Conservation (phyloP, 2,797 vertebrate genomes). For the Florisuga fusca region DNA sequence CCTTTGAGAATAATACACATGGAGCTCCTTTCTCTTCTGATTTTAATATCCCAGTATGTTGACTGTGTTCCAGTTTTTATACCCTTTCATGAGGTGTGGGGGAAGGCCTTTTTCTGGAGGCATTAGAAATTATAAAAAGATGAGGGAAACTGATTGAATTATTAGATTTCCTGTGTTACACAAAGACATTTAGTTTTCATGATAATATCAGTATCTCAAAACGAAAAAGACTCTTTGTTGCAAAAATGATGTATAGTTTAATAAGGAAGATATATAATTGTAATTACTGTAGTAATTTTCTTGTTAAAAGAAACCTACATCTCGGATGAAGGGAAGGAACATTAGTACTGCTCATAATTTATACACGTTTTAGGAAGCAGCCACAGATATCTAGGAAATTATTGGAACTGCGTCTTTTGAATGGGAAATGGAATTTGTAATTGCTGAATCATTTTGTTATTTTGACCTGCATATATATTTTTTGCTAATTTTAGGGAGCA, state of each 20-base stretch:
- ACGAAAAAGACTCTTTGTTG: background rate
- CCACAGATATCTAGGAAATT: constrained; percentile 23
- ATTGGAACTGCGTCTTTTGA: constrained; percentile 23
- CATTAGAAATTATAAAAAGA: constrained; percentile 37
- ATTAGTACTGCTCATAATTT: constrained; percentile 45
- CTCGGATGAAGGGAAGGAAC: constrained; percentile 19
- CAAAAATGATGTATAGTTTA: constrained; percentile 57
- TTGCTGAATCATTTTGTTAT: constrained; percentile 33
- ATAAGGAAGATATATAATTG: constrained; percentile 59
- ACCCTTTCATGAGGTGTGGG: background rate
- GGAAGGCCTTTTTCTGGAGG: background rate
- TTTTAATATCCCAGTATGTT: background rate
- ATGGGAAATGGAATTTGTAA: constrained; percentile 59
- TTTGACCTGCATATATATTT: constrained; percentile 30
- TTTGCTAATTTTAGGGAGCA: background rate
- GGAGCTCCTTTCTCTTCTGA: background rate
- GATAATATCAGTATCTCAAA: constrained; percentile 45
- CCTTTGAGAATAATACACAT: background rate
- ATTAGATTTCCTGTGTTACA: constrained; percentile 40
- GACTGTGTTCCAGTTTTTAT: background rate
- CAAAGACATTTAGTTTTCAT: constrained; percentile 40
- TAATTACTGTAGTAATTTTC: constrained; percentile 58
- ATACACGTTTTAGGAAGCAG: constrained; percentile 54
- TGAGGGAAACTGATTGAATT: constrained; percentile 39
- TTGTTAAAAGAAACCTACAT: constrained; percentile 50